Evolutionary conservation across 2,888 invertebrate species (phyloP).

Genomic region (Limnephilus rhombicus): DNA sequence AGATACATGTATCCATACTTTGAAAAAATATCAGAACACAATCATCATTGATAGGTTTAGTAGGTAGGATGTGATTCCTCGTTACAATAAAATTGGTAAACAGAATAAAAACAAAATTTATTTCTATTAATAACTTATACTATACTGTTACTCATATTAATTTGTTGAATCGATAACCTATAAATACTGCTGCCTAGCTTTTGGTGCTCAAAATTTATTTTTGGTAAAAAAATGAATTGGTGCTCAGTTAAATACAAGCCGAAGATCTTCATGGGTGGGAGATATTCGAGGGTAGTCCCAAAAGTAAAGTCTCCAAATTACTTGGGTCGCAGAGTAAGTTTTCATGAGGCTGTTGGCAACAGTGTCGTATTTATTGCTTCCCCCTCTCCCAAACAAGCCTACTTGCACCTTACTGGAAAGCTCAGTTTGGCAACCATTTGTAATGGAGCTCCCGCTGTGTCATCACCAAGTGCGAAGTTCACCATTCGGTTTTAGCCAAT

Average conservation of each 20-base stretch:
- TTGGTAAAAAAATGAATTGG: neutral
- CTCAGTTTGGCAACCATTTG: too few relatives aligned
- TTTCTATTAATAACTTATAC: neutral
- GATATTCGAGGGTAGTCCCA: neutral
- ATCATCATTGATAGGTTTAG: neutral
- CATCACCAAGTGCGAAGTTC: too few relatives aligned
- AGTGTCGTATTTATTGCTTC: too few relatives aligned
- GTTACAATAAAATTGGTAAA: neutral
- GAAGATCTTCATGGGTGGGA: neutral
- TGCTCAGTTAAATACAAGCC: neutral
- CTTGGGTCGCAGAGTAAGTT: too few relatives aligned
- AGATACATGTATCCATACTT: too few relatives aligned
- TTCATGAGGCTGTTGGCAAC: too few relatives aligned
- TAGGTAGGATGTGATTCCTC: neutral
- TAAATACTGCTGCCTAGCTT: neutral
- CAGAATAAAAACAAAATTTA: neutral
- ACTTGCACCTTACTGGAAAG: too few relatives aligned
- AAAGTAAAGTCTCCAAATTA: too few relatives aligned
- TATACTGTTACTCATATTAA: neutral
- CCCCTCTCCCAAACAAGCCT: too few relatives aligned
- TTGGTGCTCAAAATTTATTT: neutral
- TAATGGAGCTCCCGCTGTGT: too few relatives aligned
- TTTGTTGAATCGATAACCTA: neutral
- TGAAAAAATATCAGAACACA: neutral
- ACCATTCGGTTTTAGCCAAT: too few relatives aligned